Conservation (phyloP, 1,140 invertebrate species). For the Drosophila bipectinata region DNA sequence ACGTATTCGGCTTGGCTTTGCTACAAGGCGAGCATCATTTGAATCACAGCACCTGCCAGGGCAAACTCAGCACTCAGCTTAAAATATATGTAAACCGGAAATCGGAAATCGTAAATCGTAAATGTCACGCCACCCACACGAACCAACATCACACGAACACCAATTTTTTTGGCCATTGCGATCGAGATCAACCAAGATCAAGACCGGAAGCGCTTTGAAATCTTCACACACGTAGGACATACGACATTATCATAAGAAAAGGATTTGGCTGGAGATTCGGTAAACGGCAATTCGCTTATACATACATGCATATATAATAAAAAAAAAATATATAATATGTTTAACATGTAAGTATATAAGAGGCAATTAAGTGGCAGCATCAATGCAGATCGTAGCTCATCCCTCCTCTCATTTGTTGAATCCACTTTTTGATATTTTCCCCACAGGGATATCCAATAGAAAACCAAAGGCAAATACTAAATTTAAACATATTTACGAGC, state of each 20-base stretch:
- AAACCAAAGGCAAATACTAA: conserved; percentile 17
- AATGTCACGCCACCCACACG: conserved; percentile 8
- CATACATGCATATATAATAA: conserved; percentile 57
- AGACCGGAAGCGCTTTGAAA: conserved; percentile 52
- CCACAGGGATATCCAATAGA: not conserved
- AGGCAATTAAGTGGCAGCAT: conserved; percentile 64
- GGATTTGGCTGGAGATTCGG: conserved; percentile 50
- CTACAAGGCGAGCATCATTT: conserved; percentile 25
- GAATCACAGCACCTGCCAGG: conserved; percentile 42
- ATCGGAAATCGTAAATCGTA: not conserved
- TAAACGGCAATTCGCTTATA: conserved; percentile 53
- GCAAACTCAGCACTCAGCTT: conserved; percentile 43
- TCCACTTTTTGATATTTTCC: conserved; percentile 24
- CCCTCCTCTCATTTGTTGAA: conserved; percentile 30
- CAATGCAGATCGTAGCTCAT: conserved; percentile 32
- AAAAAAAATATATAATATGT: conserved; percentile 59
- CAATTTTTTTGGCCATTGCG: conserved; percentile 31
- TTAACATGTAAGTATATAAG: conserved; percentile 75
- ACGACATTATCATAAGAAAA: conserved; percentile 58
- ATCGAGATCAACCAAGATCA: conserved; percentile 21
- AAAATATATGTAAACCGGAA: conserved; percentile 21
- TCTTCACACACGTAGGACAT: conserved; percentile 56
- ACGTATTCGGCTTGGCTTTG: conserved; percentile 33
- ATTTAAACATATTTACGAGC: conserved; percentile 41
- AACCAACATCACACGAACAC: conserved; percentile 17